A percentile compares a stretch with the other conserved stretches of the same genome.
phyloP scores from a whole-genome alignment of 2,888 invertebrate genomes.

The Drosophila antonietae region DNA sequence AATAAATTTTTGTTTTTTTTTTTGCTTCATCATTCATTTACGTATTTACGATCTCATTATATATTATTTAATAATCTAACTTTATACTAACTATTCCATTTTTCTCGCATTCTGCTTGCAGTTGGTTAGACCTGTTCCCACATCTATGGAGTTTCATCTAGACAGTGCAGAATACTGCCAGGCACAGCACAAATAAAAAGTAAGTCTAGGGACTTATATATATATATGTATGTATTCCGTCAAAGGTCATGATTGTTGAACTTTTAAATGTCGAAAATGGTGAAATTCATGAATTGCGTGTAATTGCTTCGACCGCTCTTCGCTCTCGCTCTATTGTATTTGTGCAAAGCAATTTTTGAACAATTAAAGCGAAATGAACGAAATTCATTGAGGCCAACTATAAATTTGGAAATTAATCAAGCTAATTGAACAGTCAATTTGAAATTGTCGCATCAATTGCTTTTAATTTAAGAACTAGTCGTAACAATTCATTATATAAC shows the following conservation, averaged over 20 bases:
- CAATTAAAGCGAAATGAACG: slow-evolving; percentile 40
- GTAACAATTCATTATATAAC: no score
- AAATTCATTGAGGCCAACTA: slow-evolving; percentile 21
- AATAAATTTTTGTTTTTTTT: background rate
- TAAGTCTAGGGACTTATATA: slow-evolving; percentile 67
- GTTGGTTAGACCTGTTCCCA: slow-evolving; percentile 95
- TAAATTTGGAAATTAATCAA: slow-evolving; percentile 13
- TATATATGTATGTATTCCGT: background rate
- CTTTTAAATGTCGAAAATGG: slow-evolving; percentile 17
- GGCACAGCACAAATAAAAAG: slow-evolving; percentile 97
- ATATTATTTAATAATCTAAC: slow-evolving; percentile 6
- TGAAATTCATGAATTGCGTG: slow-evolving; percentile 52
- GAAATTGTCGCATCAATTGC: slow-evolving; percentile 29
- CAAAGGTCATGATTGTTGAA: slow-evolving; percentile 57
- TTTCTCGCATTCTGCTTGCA: slow-evolving; percentile 85
- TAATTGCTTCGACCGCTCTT: slow-evolving; percentile 47
- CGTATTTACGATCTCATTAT: background rate
- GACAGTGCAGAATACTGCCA: slow-evolving; percentile 99
- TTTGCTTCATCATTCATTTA: background rate
- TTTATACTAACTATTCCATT: slow-evolving; percentile 18
- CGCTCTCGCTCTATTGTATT: background rate
- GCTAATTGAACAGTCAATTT: slow-evolving; percentile 17
- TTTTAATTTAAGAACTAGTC: no score
- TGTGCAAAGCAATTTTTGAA: slow-evolving; percentile 35
- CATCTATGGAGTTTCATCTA: slow-evolving; percentile 99